These are phyloP conservation scores for Smutsia gigantea DNA, from an alignment of 2,797 vertebrate species.

Conservation along the genomic window DNA sequence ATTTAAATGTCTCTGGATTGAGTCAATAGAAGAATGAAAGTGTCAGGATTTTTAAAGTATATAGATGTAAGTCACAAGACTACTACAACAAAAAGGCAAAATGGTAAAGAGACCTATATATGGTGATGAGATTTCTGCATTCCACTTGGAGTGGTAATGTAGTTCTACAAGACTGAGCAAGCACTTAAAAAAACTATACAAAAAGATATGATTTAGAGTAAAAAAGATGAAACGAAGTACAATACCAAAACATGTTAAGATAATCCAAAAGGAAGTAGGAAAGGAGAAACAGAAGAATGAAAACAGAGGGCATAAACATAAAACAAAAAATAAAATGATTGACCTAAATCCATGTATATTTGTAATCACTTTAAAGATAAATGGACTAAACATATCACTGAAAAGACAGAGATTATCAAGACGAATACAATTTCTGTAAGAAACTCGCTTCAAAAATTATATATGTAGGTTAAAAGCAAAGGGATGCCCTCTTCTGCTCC, in stretches of 20 bases:
- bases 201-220: neutral
- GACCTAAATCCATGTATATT: neutral
- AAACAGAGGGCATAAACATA: neutral
- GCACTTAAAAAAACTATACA: neutral
- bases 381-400: neutral
- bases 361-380: neutral
- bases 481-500: neutral
- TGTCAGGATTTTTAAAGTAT: neutral
- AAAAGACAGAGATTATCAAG: neutral
- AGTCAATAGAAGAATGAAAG: neutral
- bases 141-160: neutral
- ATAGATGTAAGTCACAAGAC: neutral
- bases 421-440: neutral
- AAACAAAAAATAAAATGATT: neutral
- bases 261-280: neutral
- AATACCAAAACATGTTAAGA: neutral
- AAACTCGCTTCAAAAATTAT: slow-evolving; percentile 26
- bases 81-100: neutral
- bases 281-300: neutral
- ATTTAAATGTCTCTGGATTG: neutral
- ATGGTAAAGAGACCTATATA: neutral
- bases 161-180: neutral
- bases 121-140: neutral
- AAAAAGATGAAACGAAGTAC: neutral
- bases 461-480: slow-evolving; percentile 5